A percentile compares a stretch with the other conserved stretches of the same genome.
phyloP scores from a whole-genome alignment of 1,140 invertebrate genomes.

The Metaphire vulgaris region DNA sequence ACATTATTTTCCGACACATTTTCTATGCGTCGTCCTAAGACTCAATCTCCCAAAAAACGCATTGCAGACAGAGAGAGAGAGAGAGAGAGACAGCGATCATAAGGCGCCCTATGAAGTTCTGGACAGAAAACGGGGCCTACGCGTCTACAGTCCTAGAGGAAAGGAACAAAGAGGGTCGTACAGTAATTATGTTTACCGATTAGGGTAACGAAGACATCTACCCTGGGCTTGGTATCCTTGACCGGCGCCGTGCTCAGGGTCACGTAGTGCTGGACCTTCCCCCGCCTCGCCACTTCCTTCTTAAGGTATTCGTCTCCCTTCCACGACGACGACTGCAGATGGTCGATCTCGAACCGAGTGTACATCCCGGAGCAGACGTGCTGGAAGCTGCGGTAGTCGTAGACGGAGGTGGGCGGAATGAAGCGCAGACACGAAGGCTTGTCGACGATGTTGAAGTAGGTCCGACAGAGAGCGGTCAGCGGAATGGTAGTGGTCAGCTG shows the following conservation, averaged over 20 bases:
- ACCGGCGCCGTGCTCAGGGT: slow-evolving; percentile 21
- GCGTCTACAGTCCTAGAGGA: no score
- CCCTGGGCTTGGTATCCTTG: slow-evolving; percentile 20
- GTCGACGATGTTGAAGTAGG: slow-evolving; percentile 30
- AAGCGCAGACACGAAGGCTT: slow-evolving; percentile 26
- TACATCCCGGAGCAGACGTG: slow-evolving; percentile 22
- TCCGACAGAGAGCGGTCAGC: slow-evolving; percentile 15
- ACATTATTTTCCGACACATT: no score
- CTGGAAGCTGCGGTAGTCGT: slow-evolving; percentile 24
- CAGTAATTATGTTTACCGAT: slow-evolving; percentile 17
- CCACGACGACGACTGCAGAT: slow-evolving; percentile 7
- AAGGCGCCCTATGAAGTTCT: no score
- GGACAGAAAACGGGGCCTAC: no score
- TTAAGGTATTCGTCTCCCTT: slow-evolving; percentile 4
- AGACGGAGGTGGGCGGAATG: slow-evolving; percentile 15
- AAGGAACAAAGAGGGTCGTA: neutral
- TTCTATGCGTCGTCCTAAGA: no score
- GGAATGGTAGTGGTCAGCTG: slow-evolving; percentile 24
- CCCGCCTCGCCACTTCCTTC: neutral
- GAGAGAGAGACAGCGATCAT: neutral
- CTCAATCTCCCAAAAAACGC: no score
- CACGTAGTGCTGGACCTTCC: slow-evolving; percentile 13
- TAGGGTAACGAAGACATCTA: slow-evolving; percentile 27
- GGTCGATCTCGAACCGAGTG: slow-evolving; percentile 23
- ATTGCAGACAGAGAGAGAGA: neutral